Evolutionary conservation across 2,888 invertebrate genomes (phyloP), one percentile per base, ranked within the genome.

Genomic region (Tiphia femorata): DNA sequence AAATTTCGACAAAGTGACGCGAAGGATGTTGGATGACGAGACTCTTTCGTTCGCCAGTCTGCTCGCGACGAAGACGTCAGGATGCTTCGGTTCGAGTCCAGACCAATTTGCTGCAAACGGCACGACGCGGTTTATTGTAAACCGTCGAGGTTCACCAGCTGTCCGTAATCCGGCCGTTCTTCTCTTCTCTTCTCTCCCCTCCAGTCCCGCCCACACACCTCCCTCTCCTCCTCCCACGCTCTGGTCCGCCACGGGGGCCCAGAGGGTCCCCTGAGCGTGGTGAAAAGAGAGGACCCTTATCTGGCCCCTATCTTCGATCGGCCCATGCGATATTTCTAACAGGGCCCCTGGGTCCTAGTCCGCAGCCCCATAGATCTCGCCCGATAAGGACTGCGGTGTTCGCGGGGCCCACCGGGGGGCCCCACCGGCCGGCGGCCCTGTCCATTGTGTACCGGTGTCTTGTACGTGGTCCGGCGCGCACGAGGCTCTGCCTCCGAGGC

Each of bases 101-200:
- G 65, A 75, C 73, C 75, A 79, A 78, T 77, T 76, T 75, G 73
- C 64, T 67, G 67, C 64, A 63, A 71, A 73, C 70, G n/a, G n/a
- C n/a, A n/a, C n/a, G n/a, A n/a, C 33, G 58, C 60, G 64, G 67
- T 71, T 73, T 68, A 76, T 76, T 74, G 76, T 77, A 73, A 74
- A 65, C 64, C 57, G 58, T 47, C 67, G 62, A 60, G 67, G 69
- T 40, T 65, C 65, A 58, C 75, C 82, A 82, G 80, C 82, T 81
- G 82, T 76, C 71, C 75, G 75, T 81, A 82, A 82, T 81, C 82
- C 78, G 60, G 56, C n/a, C n/a, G n/a, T n/a, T n/a, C n/a, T n/a
- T n/a, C n/a, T n/a, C n/a, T n/a, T n/a, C n/a, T n/a, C n/a, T n/a
- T n/a, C n/a, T n/a, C n/a, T n/a, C 67, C 58, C 51, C 59, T 51